Base-by-base conservation (phyloP, 2,113 vertebrate species). In the Vulpes ferrilata region DNA sequence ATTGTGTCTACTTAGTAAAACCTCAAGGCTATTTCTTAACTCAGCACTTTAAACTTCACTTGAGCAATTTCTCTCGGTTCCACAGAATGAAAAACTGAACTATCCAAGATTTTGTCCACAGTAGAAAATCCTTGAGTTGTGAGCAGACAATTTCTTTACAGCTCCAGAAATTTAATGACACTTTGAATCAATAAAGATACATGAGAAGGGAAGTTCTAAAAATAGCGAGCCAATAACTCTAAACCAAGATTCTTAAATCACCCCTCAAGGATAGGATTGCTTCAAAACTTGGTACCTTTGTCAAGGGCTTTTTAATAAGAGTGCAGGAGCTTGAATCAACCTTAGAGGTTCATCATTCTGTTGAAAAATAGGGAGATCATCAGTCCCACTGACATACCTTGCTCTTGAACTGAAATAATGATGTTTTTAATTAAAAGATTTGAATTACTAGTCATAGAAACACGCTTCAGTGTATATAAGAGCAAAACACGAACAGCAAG, bases 171-270 rank as follows among this genome's bases (percentile, higher is more conserved):
- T 81, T 89, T 97, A 97, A 97, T 97, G 98, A 96, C 95, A 97
- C 82, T 97, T 97, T 97, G 83, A 98, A 96, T 98, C 97, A 98
- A 98, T 98, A 97, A 97, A 92, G 90, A 98, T 92, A 94, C 90
- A 97, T 88, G 81, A 97, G 93, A 93, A 95, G 59, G 20, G 76
- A 88, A 95, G 30, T 74, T 97, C 79, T 90, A 97, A 97, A 98
- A 98, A 96, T 96, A 98, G 92, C 25, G 12, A 83, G 71, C 94
- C 80, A 92, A 93, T 97, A 98, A 97, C 64, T 95, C 88, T 94
- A 96, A 95, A 93, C 92, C 27, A 96, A 95, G 53, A 76, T 64
- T 92, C 67, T 98, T 96, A 97, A 98, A 96, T 96, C 84, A 96
- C 53, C 93, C 22, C 32, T 96, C 87, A 97, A 97, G 74, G 57